Evolutionary conservation across 2,797 vertebrate genomes (phyloP).

Genomic region (Hoplostethus atlanticus): DNA sequence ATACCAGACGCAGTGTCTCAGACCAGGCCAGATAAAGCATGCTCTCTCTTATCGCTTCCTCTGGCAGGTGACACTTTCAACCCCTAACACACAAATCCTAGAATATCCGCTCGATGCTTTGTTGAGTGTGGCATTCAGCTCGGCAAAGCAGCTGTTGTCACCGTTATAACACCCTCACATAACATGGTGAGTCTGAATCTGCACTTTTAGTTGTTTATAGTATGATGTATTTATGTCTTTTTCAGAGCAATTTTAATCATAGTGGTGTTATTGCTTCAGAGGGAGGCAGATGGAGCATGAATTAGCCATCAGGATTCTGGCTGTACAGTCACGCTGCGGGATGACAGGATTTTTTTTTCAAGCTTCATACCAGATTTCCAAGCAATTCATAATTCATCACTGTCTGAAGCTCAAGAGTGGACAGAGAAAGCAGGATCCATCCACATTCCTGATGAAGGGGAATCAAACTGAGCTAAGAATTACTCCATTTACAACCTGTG

Average conservation of each 20-base stretch:
- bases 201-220: conserved; percentile 9
- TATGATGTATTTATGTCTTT: conserved; percentile 1
- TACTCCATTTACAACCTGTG: conserved; percentile 22
- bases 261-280: conserved; percentile 14
- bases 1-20: too few relatives aligned
- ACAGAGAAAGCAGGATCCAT: conserved; percentile 39
- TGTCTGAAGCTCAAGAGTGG: conserved; percentile 36
- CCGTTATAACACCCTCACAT: background rate
- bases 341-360: conserved; percentile 45
- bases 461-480: conserved; percentile 20
- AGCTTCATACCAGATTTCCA: conserved; percentile 42
- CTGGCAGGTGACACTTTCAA: background rate
- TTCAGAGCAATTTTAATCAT: conserved; percentile 48
- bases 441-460: conserved; percentile 26
- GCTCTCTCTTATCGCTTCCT: background rate
- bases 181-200: background rate
- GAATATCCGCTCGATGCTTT: background rate
- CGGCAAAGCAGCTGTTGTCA: background rate
- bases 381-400: conserved; percentile 63
- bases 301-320: conserved; percentile 60
- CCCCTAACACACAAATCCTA: background rate
- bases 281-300: conserved; percentile 66
- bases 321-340: conserved; percentile 25
- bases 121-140: background rate
- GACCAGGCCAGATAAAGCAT: too few relatives aligned